phyloP scores from a whole-genome alignment of 2,113 vertebrate species.

The Eubucco bourcierii region DNA sequence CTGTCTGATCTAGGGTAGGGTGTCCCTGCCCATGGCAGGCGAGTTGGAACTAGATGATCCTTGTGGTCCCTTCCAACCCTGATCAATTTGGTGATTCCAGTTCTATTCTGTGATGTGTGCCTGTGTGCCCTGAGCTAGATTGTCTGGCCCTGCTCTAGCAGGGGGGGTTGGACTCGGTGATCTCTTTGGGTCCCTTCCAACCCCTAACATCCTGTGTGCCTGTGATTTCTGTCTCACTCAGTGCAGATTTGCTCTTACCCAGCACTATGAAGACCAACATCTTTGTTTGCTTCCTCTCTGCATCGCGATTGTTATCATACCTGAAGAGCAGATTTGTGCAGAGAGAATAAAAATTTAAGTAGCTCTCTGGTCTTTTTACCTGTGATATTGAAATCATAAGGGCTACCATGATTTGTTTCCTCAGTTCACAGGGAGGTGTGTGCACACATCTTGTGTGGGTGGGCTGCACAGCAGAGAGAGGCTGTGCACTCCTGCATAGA shows the following conservation, averaged over 20 bases:
- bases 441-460: background rate
- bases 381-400: background rate
- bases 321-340: background rate
- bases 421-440: accelerated
- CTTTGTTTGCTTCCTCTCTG: background rate
- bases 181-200: too few species aligned
- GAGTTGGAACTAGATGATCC: too few species aligned
- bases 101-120: too few species aligned
- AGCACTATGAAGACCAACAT: background rate
- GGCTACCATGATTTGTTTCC: background rate
- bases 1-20: too few species aligned
- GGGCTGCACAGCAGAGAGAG: background rate
- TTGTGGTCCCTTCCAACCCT: too few species aligned
- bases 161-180: too few species aligned
- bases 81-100: too few species aligned
- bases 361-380: background rate
- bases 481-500: background rate
- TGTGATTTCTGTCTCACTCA: background rate
- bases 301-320: background rate
- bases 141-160: too few species aligned
- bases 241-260: background rate
- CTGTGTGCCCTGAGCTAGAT: too few species aligned
- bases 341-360: background rate
- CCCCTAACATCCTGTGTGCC: too few species aligned
- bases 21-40: too few species aligned